Percentiles rank a stretch among this genome's conserved stretches.
phyloP scores from a whole-genome alignment of 30 jellyfish, hydroid and myxozoan genomes.

The Aurelia coerulea region DNA sequence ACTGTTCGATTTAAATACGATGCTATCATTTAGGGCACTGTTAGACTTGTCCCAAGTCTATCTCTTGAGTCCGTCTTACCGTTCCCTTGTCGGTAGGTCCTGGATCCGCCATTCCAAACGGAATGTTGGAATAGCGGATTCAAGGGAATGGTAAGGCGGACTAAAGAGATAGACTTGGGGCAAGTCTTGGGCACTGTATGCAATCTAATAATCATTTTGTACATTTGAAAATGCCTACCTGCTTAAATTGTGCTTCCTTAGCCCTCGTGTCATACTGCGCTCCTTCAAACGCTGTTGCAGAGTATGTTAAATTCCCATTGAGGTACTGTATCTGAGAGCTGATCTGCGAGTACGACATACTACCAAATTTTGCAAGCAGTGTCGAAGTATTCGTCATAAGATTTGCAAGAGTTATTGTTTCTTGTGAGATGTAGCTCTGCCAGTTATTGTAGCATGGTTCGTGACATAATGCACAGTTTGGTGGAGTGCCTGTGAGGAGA shows the following conservation, averaged over 20 bases:
- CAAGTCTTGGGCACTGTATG: too few species aligned
- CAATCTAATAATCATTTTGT: too few species aligned
- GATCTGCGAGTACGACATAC: conserved; percentile 72
- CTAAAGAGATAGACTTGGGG: too few species aligned
- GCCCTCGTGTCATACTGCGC: conserved; percentile 85
- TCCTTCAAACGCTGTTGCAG: conserved; percentile 78
- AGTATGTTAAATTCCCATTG: conserved; percentile 79
- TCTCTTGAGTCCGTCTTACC: too few species aligned
- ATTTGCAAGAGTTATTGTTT: conserved; percentile 59
- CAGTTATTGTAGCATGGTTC: conserved; percentile 96
- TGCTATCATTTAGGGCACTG: too few species aligned
- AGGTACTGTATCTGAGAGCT: conserved; percentile 45
- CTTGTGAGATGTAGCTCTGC: conserved; percentile 84
- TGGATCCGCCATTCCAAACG: too few species aligned
- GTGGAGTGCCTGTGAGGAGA: conserved; percentile 82
- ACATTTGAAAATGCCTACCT: conserved; percentile 42
- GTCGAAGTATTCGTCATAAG: conserved; percentile 66
- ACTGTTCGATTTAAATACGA: too few species aligned
- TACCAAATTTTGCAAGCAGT: conserved; percentile 74
- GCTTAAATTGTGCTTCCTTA: conserved; percentile 81
- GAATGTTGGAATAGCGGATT: too few species aligned
- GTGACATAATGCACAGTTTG: conserved; percentile 86
- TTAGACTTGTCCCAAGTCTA: too few species aligned
- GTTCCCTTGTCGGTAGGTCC: too few species aligned
- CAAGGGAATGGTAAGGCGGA: too few species aligned